Conservation (phyloP, 2,113 vertebrate genomes). For the Oreochromis tanganicae region DNA sequence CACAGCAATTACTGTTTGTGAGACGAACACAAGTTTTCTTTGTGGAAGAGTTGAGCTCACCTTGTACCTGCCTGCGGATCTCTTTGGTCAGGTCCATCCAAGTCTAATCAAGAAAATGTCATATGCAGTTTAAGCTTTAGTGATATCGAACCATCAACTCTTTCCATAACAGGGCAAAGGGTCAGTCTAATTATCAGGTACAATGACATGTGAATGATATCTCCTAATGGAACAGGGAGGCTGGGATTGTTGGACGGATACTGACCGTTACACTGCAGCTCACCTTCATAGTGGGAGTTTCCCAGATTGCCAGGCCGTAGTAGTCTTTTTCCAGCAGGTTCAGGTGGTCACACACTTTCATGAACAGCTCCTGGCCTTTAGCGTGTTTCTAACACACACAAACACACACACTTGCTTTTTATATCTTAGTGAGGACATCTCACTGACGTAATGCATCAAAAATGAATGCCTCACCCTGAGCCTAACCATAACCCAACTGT, state of each 20-base stretch:
- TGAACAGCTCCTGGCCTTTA: constrained; percentile 91
- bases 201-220: background rate
- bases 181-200: background rate
- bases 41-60: constrained; percentile 67
- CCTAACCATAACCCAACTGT: background rate
- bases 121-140: background rate
- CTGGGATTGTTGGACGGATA: background rate
- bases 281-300: constrained; percentile 81
- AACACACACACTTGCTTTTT: background rate
- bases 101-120: constrained; percentile 68
- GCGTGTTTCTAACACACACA: constrained; percentile 84
- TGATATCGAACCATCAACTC: background rate
- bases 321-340: constrained; percentile 98
- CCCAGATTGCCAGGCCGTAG: constrained; percentile 89
- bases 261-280: background rate
- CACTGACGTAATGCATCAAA: background rate
- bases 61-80: constrained; percentile 88
- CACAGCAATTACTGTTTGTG: background rate
- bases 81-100: constrained; percentile 96
- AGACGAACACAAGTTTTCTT: background rate
- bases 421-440: background rate
- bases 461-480: background rate
- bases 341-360: constrained; percentile 92
- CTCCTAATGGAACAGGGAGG: background rate
- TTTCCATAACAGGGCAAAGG: background rate